Percentiles rank a stretch among this genome's conserved stretches.
Evolutionary conservation across 2,888 invertebrate species (phyloP).

Genomic region (Conchocele bisecta): DNA sequence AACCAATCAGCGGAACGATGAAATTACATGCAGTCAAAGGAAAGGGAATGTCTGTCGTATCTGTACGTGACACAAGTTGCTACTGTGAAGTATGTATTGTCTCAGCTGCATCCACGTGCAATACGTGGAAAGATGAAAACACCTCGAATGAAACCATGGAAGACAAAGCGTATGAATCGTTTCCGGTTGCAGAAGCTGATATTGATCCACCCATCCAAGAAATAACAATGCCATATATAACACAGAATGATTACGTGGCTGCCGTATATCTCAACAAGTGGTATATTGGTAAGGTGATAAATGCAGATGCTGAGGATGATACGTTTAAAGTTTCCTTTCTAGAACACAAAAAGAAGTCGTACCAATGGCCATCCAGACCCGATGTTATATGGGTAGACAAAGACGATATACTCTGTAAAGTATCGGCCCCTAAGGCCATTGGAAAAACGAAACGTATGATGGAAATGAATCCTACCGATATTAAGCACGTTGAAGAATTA

Average conservation of each 20-base stretch:
- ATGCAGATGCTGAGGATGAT: background rate
- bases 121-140: background rate
- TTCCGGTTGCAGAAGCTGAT: background rate
- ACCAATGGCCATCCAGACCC: constrained; percentile 15
- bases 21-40: constrained; percentile 31
- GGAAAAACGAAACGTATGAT: background rate
- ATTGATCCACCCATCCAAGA: background rate
- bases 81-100: background rate
- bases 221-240: background rate
- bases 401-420: background rate
- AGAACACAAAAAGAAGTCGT: background rate
- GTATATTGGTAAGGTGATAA: constrained; percentile 12
- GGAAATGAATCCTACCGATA: background rate
- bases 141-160: background rate
- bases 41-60: background rate
- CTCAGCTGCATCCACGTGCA: background rate
- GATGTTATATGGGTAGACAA: constrained; percentile 19
- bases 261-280: background rate
- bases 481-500: background rate
- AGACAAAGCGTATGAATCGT: background rate
- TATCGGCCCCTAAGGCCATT: background rate
- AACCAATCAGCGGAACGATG: constrained; percentile 37
- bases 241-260: background rate
- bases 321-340: constrained; percentile 22
- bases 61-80: constrained; percentile 6